Evolutionary conservation across 1,140 invertebrate genomes (phyloP), one percentile per base, ranked within the genome.

Genomic region (Habropoda laboriosa): DNA sequence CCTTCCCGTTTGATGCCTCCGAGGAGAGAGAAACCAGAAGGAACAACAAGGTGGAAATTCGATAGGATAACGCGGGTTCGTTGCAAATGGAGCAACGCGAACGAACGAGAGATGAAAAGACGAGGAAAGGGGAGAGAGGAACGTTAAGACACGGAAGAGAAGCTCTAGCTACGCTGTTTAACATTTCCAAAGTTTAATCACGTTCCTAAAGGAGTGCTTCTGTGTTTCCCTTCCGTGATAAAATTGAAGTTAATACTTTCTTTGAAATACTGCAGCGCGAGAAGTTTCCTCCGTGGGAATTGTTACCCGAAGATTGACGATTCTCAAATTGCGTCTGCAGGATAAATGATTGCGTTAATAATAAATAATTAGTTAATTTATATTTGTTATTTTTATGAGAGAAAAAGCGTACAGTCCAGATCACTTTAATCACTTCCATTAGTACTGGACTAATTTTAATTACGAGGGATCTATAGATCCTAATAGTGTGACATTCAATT

Each of bases 141-240:
- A 32, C n/a, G 16, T 42, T 27, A 12, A 49, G 61, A 32, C 35
- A 21, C 27, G n/a, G n/a, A n/a, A n/a, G n/a, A 40, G 18, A 42
- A 12, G 40, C 16, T 24, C 27, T n/a, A 32, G 49, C 8, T 1
- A 21, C 12, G 16, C 18, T 30, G 45, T 64, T 67, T 57, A 32
- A 45, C 72, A 27, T 53, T 64, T 42, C 45, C 4, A 51, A 75
- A 66, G 63, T 75, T 75, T 75, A 51, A 51, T 64, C 72, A 57
- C 49, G 35, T 55, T 42, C 21, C 35, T 18, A 10, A 38, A 3
- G 16, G 32, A 18, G 7, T 55, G 30, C 49, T 24, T 42, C 51
- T 24, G 16, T 40, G 24, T 21, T 40, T 24, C 16, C 45, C 4
- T 35, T 30, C 18, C 5, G 13, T 67, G 38, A 51, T 51, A 38